Evolutionary conservation across 2,113 vertebrate genomes (phyloP), one percentile per base, ranked within the genome.

Genomic region (Phalacrocorax carbo): DNA sequence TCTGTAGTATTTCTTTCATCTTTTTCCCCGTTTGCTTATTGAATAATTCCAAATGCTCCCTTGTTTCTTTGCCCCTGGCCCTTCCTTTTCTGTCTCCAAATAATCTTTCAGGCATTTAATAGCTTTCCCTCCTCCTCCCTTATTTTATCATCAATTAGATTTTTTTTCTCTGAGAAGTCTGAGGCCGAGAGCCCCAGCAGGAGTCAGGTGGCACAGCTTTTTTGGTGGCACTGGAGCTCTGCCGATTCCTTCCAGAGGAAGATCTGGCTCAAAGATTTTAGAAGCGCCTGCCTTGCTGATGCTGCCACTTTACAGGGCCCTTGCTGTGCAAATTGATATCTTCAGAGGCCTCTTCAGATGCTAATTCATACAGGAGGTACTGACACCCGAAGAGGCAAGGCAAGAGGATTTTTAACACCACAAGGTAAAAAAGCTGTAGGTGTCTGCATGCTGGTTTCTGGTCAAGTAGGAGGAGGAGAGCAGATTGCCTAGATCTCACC

Each of bases 81-180:
- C 73, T 91, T 87, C 66, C 34, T 89, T 82, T 94, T 94, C 77
- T 91, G 40, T 77, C 88, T 89, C 49, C 40, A 94, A 93, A 89
- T 79, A n/a, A 87, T 94, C 65, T 91, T 91, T 91, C 65, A 88
- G 70, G 23, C 54, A 65, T 80, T 79, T 82, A 70, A 91, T 92
- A 93, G 65, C 61, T 94, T 94, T 95, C 44, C 34, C 76, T 88
- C 64, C 78, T 82, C 49, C 61, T 91, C 44, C 89, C 52, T 81
- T 54, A 71, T 91, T 92, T 84, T 93, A 55, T 84, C 3, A 3
- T 65, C 88, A 89, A 48, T 86, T 94, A 69, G 44, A 54, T 49
- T 36, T 83, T 68, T 92, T 92, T 86, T 49, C 38, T 71, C 32
- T 40, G 65, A 93, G 95, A 91, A 95, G 79, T 79, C 52, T 57